phyloP scores from a whole-genome alignment of 2,888 invertebrate species.

The Mesochorus sp. region DNA sequence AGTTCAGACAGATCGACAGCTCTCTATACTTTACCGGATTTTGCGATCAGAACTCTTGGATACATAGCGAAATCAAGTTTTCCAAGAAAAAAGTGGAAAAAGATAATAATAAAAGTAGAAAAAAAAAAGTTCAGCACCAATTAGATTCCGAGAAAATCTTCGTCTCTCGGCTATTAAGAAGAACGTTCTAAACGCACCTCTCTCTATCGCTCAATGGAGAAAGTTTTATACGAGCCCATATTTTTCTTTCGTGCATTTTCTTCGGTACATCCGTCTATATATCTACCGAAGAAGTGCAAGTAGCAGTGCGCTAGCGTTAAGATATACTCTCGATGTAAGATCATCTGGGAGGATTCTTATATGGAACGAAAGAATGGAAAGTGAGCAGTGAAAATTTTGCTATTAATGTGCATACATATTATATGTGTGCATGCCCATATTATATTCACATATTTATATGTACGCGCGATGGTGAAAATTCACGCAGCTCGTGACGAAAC shows the following conservation, averaged over 20 bases:
- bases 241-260: conserved; percentile 30
- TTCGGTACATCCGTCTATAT: neutral
- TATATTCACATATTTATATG: neutral
- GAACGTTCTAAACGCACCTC: conserved; percentile 17
- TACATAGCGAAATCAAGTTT: conserved; percentile 24
- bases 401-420: neutral
- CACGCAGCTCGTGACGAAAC: neutral
- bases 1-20: conserved; percentile 43
- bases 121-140: conserved; percentile 11
- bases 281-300: conserved; percentile 19
- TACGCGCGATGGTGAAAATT: neutral
- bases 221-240: conserved; percentile 54
- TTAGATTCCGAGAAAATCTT: conserved; percentile 23
- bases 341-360: conserved; percentile 54
- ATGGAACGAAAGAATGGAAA: conserved; percentile 64
- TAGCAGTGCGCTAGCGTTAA: neutral
- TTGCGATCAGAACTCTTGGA: neutral
- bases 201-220: conserved; percentile 43
- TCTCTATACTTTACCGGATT: conserved; percentile 49
- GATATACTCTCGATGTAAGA: conserved; percentile 32
- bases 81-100: conserved; percentile 18
- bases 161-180: conserved; percentile 32
- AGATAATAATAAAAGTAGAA: neutral
- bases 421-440: no score
- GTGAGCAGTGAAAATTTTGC: conserved; percentile 60